Base-by-base conservation (phyloP, 2,888 invertebrate genomes). In the Digitonthophagus gazella region DNA sequence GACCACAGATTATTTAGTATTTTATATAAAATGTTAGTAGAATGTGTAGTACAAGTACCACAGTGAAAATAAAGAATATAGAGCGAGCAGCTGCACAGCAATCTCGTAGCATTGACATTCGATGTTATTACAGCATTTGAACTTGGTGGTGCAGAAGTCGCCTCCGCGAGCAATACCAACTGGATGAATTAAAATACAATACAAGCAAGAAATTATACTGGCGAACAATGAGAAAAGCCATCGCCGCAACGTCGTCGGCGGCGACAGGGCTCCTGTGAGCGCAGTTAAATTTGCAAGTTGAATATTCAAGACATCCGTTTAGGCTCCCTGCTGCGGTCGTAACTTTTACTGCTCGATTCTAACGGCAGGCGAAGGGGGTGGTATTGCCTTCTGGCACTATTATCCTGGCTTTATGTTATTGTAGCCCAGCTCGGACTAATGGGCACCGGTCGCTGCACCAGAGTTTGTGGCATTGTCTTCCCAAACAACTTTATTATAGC, bases 221-320 rank as follows among this genome's bases (percentile, higher is more conserved):
- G 68, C 57, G 68, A 66, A 69, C 68, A 69, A 66, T 69, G 68
- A 69, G 65, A 44, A 54, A 19, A 44, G 28, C 28, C 28, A 44
- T 11, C 28, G 28, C 11, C 28, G 28, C 28, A 8, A 8, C 28
- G 28, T 44, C 28, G 28, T 44, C 11, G 28, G 15, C 16, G 61
- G 44, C 16, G 65, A 67, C 69, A 69, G 19, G 19, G 44, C 58
- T 20, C 20, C 20, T 19, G 20, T 64, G 28, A 65, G 55, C 44
- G 67, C 69, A 44, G 67, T 69, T 69, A 69, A 69, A 69, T 69
- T 67, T 67, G 69, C 69, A 69, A 67, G 67, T 69, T 67, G 61
- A 44, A 44, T 44, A 44, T 44, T 44, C 28, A 44, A 44, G 28
- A 44, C 28, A 44, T 44, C 28, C 28, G 28, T 44, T 44, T 44